A percentile compares a stretch with the other conserved stretches of the same genome.
Conservation (phyloP, 2,113 vertebrate genomes). For the Oreochromis spilurus region DNA sequence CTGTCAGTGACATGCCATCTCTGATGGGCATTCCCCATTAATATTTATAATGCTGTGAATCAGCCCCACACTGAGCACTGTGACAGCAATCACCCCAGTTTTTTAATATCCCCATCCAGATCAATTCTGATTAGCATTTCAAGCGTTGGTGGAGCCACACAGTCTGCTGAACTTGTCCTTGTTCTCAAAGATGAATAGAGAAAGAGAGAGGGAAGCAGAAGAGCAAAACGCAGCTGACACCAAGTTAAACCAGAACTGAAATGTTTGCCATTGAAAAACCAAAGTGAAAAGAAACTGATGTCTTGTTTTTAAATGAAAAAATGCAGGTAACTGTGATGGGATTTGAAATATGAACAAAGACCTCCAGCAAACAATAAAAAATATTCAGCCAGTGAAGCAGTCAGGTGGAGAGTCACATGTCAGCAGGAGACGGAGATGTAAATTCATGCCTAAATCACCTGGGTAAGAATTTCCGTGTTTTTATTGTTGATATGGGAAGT, state of each 20-base stretch:
- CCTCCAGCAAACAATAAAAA: background rate
- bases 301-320: background rate
- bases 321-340: background rate
- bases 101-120: slow-evolving; percentile 58
- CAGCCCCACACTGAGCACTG: slow-evolving; percentile 59
- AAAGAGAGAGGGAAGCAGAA: background rate
- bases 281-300: background rate
- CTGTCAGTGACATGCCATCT: slow-evolving; percentile 55
- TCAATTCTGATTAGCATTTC: slow-evolving; percentile 69
- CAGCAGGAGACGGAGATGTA: slow-evolving; percentile 4
- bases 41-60: slow-evolving; percentile 67
- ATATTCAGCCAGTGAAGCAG: background rate
- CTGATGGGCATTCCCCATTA: slow-evolving; percentile 65
- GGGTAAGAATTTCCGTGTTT: slow-evolving; percentile 48
- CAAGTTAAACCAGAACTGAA: slow-evolving; percentile 31
- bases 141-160: slow-evolving; percentile 29
- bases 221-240: slow-evolving; percentile 27
- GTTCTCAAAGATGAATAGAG: slow-evolving; percentile 40
- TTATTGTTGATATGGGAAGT: slow-evolving; percentile 43
- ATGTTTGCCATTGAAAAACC: slow-evolving; percentile 9
- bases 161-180: slow-evolving; percentile 55
- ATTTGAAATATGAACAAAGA: slow-evolving; percentile 14
- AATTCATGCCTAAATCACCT: slow-evolving; percentile 34
- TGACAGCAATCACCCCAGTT: slow-evolving; percentile 62
- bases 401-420: background rate